phyloP scores from a whole-genome alignment of 2,888 invertebrate genomes.

The Drepanosiphum platanoidis region DNA sequence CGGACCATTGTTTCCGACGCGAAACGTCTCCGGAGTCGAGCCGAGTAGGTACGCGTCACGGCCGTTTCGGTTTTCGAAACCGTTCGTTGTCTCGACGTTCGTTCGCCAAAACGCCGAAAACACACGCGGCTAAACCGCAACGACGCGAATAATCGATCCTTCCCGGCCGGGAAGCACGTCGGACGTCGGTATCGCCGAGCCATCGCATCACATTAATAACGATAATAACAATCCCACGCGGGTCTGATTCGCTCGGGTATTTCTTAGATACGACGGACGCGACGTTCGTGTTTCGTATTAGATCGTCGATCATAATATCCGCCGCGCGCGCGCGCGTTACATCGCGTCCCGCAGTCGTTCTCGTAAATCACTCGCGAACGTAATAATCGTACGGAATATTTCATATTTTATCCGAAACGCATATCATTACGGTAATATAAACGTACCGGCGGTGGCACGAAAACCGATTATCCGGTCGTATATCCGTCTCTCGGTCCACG shows the following conservation, averaged over 20 bases:
- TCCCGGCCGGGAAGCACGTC: too few relatives aligned
- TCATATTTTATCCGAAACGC: conserved; percentile 22
- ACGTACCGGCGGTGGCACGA: background rate
- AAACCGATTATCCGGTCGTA: conserved; percentile 16
- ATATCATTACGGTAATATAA: background rate
- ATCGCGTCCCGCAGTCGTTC: background rate
- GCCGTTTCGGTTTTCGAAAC: background rate
- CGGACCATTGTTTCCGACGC: background rate
- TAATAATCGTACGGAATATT: conserved; percentile 13
- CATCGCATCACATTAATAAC: background rate
- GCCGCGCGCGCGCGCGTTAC: background rate
- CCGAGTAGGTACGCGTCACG: background rate
- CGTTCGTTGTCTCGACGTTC: background rate
- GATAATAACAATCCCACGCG: conserved; percentile 22
- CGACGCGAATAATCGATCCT: background rate
- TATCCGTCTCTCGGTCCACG: background rate
- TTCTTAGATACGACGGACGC: background rate
- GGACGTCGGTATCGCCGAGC: background rate
- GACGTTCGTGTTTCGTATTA: conserved; percentile 18
- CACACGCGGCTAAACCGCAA: background rate
- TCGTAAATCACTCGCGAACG: conserved; percentile 51
- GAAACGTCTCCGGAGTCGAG: background rate
- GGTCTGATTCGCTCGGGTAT: background rate
- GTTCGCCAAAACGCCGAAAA: background rate
- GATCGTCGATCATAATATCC: conserved; percentile 38